phyloP scores from a whole-genome alignment of 2,113 vertebrate genomes.

The Malurus elegans region DNA sequence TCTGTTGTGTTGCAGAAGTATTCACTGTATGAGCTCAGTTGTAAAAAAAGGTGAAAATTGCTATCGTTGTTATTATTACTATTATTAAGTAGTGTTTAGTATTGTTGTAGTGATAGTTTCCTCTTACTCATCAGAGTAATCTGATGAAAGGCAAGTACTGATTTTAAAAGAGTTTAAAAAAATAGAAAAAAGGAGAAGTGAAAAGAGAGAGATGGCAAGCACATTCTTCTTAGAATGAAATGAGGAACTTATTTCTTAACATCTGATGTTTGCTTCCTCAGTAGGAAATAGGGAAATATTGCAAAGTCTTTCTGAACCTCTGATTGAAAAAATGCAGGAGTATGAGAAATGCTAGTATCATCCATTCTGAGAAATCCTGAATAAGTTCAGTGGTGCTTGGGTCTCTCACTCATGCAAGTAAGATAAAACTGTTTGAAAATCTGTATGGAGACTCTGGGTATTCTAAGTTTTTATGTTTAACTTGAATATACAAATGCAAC shows the following conservation, averaged over 20 bases:
- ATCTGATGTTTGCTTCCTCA: background rate
- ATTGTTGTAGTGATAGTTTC: background rate
- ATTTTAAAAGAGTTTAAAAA: background rate
- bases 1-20: background rate
- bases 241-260: background rate
- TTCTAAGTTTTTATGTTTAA: background rate
- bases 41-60: background rate
- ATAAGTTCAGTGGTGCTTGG: background rate
- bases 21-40: background rate
- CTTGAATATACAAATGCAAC: background rate
- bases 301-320: background rate
- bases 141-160: background rate
- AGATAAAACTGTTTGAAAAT: background rate
- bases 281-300: background rate
- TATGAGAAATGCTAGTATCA: background rate
- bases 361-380: background rate
- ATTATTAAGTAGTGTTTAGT: background rate
- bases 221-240: background rate
- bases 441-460: background rate
- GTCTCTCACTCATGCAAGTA: background rate
- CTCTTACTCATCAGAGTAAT: background rate
- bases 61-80: background rate
- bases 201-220: background rate
- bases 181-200: background rate
- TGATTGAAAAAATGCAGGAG: background rate